Evolutionary conservation across 2,888 invertebrate species (phyloP), one percentile per base, ranked within the genome.

Genomic region (Mythimna vitellina): DNA sequence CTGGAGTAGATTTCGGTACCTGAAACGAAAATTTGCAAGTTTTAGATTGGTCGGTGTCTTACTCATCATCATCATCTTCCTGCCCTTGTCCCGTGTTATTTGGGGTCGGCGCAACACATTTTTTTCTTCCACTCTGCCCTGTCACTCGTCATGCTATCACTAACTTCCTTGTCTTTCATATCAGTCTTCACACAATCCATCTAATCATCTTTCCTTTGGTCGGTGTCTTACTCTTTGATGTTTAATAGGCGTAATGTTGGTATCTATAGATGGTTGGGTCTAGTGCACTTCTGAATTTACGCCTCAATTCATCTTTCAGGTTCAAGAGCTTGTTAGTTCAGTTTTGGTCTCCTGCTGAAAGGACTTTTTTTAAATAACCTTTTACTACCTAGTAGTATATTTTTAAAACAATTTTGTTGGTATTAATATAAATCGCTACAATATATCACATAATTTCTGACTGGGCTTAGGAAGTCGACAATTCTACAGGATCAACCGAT

Each of bases 1-100:
- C 5, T 95, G 88, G 17, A 98, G 89, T 10, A 97, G 93, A n/a
- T 93, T 89, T n/a, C 93, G 92, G 82, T 97, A 97, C 84, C 97
- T 96, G 82, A 3, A 73, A 78, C 25, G 3, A 66, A 10, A 12
- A 32, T 35, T 32, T 29, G 2, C 7, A 9, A 10, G 17, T 29
- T 63, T 17, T 14, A 22, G 8, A 56, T 22, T 68, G 38, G 1
- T 32, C 3, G 35, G 35, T 35, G 32, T 35, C 7, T 35, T 35
- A 32, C 25, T 25, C n/a, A n/a, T n/a, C n/a, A n/a, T n/a, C n/a
- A n/a, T n/a, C n/a, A n/a, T n/a, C n/a, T n/a, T n/a, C n/a, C n/a
- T n/a, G n/a, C n/a, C n/a, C n/a, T n/a, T n/a, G n/a, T n/a, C n/a
- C n/a, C n/a, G n/a, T n/a, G n/a, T n/a, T n/a, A n/a, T n/a, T n/a